A percentile compares a stretch with the other conserved stretches of the same genome.
phyloP scores from a whole-genome alignment of 2,113 vertebrate genomes.

The Rhombomys opimus region DNA sequence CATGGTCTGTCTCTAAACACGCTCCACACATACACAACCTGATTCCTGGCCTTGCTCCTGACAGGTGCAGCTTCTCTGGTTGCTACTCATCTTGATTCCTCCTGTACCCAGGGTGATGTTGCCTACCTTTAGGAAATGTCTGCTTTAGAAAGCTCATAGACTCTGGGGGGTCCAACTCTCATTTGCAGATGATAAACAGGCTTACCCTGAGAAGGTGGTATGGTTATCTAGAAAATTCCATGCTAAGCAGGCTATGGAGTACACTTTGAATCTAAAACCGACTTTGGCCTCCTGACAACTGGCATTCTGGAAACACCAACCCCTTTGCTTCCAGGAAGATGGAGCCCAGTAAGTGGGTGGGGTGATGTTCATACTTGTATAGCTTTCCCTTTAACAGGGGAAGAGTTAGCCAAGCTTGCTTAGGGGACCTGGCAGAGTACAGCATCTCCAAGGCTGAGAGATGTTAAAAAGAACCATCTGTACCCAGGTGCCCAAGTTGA shows the following conservation, averaged over 20 bases:
- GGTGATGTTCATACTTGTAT: background rate
- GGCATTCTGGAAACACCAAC: slow-evolving; percentile 2
- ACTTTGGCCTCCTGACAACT: background rate
- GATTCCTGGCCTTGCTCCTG: background rate
- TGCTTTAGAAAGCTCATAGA: background rate
- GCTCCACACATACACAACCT: background rate
- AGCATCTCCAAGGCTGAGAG: slow-evolving; percentile 5
- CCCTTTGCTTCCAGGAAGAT: background rate
- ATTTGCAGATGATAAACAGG: slow-evolving; percentile 4
- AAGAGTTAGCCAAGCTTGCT: background rate
- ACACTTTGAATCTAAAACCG: slow-evolving; percentile 14
- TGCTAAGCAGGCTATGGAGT: background rate
- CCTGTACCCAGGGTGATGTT: background rate
- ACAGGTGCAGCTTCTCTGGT: background rate
- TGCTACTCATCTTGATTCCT: slow-evolving; percentile 11
- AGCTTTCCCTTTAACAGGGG: background rate
- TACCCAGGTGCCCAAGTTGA: background rate
- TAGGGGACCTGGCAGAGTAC: background rate
- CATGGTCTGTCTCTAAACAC: background rate
- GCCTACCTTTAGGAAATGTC: background rate
- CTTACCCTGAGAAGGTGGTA: background rate
- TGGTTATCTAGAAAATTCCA: background rate
- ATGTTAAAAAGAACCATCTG: background rate
- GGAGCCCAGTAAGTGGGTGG: background rate
- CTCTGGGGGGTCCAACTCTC: background rate